Conservation (phyloP, 2,113 vertebrate species). For the Calcarius ornatus region DNA sequence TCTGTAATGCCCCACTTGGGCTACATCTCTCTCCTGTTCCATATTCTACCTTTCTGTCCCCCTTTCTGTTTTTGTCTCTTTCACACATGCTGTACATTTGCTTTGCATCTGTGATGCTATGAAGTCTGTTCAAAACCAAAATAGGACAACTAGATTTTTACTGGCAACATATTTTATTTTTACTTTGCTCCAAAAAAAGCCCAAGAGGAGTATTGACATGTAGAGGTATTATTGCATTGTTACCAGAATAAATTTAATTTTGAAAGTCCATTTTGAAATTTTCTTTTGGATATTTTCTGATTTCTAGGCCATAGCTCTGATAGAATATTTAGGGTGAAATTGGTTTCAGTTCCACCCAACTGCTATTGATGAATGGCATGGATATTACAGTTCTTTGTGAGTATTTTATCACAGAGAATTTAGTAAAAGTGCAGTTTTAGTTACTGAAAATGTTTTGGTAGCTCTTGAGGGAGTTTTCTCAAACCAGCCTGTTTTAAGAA, state of each 20-base stretch:
- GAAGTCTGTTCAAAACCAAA: constrained; percentile 16
- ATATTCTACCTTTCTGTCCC: neutral
- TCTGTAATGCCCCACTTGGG: neutral
- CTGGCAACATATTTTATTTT: constrained; percentile 31
- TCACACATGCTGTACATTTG: constrained; percentile 12
- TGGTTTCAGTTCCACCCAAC: neutral
- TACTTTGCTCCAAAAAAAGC: constrained; percentile 5
- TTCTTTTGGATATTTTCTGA: neutral
- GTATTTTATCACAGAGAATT: neutral
- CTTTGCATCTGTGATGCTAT: neutral
- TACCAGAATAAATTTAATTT: neutral
- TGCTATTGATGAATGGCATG: neutral
- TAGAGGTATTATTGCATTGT: neutral
- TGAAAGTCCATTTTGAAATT: neutral
- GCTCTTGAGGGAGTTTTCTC: neutral
- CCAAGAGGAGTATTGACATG: neutral
- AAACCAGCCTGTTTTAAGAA: neutral
- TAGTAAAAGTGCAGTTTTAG: neutral
- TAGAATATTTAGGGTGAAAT: neutral
- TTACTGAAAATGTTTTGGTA: neutral
- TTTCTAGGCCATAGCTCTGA: neutral
- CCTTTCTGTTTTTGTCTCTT: constrained; percentile 8
- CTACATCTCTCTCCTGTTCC: neutral
- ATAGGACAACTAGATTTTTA: constrained; percentile 26
- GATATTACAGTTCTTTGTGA: neutral